Percentiles rank a stretch among this genome's conserved stretches.
Conservation (phyloP, 2,888 invertebrate genomes). For the Yponomeuta sedellus region DNA sequence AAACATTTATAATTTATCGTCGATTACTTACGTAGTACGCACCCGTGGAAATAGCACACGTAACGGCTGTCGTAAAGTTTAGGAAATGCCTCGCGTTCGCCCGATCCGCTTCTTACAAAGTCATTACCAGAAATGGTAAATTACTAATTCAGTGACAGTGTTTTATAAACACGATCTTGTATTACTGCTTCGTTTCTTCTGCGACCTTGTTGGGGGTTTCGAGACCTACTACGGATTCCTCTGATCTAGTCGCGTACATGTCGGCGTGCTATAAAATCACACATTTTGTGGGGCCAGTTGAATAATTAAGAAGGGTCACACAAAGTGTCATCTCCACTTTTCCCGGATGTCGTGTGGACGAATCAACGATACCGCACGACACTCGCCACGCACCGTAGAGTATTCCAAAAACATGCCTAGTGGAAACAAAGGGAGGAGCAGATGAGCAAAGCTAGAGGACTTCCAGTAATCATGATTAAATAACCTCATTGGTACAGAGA, state of each 20-base stretch:
- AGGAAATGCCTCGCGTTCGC: constrained; percentile 32
- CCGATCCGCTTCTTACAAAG: constrained; percentile 17
- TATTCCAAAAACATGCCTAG: constrained; percentile 4
- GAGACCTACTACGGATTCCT: background rate
- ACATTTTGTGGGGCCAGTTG: constrained; percentile 42
- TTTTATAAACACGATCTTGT: constrained; percentile 5
- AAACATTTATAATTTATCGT: constrained; percentile 42
- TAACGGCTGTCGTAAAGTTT: constrained; percentile 42
- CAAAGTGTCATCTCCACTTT: constrained; percentile 43
- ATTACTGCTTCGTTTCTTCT: background rate
- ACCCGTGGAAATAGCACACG: constrained; percentile 36
- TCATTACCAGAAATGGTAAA: constrained; percentile 19
- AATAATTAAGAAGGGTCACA: constrained; percentile 51
- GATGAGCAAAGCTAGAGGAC: background rate
- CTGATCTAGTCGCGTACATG: constrained; percentile 31
- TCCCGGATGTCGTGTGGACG: constrained; percentile 32
- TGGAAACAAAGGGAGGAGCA: background rate
- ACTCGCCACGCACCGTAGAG: background rate
- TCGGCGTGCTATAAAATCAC: constrained; percentile 36
- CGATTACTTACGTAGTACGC: constrained; percentile 35
- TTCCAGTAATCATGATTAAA: background rate
- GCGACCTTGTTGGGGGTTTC: background rate
- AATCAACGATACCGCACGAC: constrained; percentile 21
- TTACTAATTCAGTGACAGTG: constrained; percentile 19
- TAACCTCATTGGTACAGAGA: background rate